phyloP scores from a whole-genome alignment of 2,113 vertebrate species.

The Helogale parvula region DNA sequence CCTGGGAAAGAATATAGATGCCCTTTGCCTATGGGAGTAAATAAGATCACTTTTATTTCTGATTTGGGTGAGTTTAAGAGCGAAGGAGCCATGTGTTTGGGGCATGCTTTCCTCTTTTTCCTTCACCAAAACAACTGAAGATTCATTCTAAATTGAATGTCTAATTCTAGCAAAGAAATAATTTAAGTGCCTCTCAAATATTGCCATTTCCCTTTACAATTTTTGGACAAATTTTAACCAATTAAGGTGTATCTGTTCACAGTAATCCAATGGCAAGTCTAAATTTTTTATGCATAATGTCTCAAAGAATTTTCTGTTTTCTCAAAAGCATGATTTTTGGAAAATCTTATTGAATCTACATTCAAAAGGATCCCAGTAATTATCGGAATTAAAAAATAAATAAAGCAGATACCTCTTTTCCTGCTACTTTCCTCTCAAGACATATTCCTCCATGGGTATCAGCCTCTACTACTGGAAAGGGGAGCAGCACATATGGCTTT shows the following conservation, averaged over 20 bases:
- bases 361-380: not conserved
- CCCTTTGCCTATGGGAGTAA: not conserved
- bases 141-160: not conserved
- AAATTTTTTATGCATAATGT: not conserved
- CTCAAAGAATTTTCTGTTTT: not conserved
- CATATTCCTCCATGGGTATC: not conserved
- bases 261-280: not conserved
- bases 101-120: not conserved
- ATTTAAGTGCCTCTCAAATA: not conserved
- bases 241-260: not conserved
- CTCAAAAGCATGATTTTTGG: not conserved
- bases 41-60: slow-evolving; percentile 14
- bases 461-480: not conserved
- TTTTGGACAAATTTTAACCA: not conserved
- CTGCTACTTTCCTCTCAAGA: not conserved
- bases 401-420: not conserved
- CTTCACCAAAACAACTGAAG: not conserved
- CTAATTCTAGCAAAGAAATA: not conserved
- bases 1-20: not conserved
- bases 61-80: not conserved
- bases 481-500: not conserved
- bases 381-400: not conserved
- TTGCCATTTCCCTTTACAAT: not conserved
- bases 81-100: not conserved
- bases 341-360: not conserved